A percentile compares a stretch with the other conserved stretches of the same genome.
Conservation (phyloP, 2,113 vertebrate genomes). For the Ageneiosus marmoratus region DNA sequence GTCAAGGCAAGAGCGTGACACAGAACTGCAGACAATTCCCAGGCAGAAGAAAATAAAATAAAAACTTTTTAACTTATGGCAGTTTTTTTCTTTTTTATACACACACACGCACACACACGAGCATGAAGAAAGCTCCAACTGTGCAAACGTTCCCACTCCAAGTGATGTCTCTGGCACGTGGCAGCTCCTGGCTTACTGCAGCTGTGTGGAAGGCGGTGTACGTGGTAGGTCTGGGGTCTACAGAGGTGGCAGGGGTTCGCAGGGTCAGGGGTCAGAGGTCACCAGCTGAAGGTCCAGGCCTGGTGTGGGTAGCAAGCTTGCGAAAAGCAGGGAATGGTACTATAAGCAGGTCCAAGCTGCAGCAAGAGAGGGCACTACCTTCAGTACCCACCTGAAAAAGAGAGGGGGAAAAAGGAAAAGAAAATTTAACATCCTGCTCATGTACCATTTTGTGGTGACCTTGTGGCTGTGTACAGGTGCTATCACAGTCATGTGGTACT, state of each 20-base stretch:
- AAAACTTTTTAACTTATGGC: neutral
- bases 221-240: neutral
- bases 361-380: slow-evolving; percentile 78
- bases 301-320: slow-evolving; percentile 54
- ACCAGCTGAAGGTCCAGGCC: slow-evolving; percentile 19
- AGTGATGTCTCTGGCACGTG: neutral
- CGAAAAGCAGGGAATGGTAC: slow-evolving; percentile 71
- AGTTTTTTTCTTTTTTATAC: neutral
- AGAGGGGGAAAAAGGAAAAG: neutral
- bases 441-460: neutral
- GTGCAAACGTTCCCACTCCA: neutral
- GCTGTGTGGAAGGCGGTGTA: neutral
- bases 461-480: neutral
- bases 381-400: slow-evolving; percentile 59
- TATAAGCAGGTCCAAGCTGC: slow-evolving; percentile 79
- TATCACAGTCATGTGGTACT: neutral
- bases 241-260: slow-evolving; percentile 21
- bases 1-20: neutral
- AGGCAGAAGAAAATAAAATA: slow-evolving; percentile 22
- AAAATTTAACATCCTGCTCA: neutral
- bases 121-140: neutral
- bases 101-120: neutral
- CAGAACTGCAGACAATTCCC: slow-evolving; percentile 17
- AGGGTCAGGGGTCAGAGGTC: slow-evolving; percentile 26
- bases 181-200: slow-evolving; percentile 2